Percentiles rank a stretch among this genome's conserved stretches.
Conservation (phyloP, 1,140 invertebrate species). For the Meloidogyne exigua region DNA sequence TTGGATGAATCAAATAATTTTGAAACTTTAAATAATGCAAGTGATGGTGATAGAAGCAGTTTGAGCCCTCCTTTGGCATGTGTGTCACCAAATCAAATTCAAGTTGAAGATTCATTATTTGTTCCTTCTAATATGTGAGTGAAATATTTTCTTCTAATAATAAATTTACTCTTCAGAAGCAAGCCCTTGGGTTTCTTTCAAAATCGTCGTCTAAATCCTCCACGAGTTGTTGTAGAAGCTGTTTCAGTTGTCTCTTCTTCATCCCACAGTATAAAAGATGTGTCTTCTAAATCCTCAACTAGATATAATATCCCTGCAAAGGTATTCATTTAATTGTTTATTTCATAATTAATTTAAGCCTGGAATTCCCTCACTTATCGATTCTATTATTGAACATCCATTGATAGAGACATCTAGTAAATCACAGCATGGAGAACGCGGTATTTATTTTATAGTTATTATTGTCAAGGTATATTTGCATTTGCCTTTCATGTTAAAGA, state of each 20-base stretch:
- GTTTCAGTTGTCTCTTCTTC: constrained; percentile 9
- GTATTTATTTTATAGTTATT: too few species aligned
- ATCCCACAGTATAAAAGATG: not conserved
- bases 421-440: not conserved
- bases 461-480: too few species aligned
- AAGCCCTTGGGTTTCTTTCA: not conserved
- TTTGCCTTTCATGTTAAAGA: too few species aligned
- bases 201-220: constrained; percentile 6
- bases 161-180: not conserved
- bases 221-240: constrained; percentile 25
- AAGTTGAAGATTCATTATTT: not conserved
- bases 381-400: constrained; percentile 14
- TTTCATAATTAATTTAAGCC: not conserved
- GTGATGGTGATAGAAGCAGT: not conserved
- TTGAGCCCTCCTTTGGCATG: not conserved
- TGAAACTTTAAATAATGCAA: not conserved
- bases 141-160: not conserved
- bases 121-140: not conserved
- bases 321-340: not conserved
- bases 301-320: not conserved
- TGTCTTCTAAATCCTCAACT: not conserved
- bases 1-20: not conserved
- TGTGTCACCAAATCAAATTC: not conserved
- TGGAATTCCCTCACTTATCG: constrained; percentile 16
- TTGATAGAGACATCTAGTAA: not conserved